These are phyloP conservation scores for Halcyon smyrnensis DNA, from an alignment of 2,797 vertebrate genomes.

Conservation along the genomic window DNA sequence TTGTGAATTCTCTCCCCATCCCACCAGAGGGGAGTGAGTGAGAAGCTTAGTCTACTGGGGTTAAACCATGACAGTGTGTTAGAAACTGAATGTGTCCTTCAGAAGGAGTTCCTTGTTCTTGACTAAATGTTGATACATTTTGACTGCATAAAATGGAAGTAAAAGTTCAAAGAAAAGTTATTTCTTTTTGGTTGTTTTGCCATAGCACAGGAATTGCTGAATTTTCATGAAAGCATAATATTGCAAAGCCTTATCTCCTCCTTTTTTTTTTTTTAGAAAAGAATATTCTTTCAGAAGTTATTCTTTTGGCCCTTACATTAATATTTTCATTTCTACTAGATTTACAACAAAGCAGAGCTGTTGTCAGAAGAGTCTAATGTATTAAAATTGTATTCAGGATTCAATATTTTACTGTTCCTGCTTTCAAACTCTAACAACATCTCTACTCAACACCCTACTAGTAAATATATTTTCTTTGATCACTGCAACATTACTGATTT, in stretches of 20 bases:
- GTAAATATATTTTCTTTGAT: constrained; percentile 70
- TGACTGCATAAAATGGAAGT: background rate
- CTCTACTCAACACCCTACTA: constrained; percentile 5
- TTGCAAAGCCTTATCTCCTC: background rate
- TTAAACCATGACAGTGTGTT: background rate
- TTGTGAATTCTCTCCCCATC: background rate
- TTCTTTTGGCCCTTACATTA: background rate
- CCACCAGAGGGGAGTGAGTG: too few relatives aligned
- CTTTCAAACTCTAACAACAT: constrained; percentile 33
- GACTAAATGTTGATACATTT: background rate
- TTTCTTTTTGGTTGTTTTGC: background rate
- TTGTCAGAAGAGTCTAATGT: constrained; percentile 38
- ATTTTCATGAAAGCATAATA: constrained; percentile 27
- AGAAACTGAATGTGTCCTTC: background rate
- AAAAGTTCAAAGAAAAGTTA: background rate
- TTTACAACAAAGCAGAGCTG: background rate
- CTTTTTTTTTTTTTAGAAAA: background rate
- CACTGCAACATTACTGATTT: constrained; percentile 40
- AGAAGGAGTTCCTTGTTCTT: background rate
- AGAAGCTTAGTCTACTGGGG: background rate
- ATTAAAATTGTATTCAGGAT: constrained; percentile 64
- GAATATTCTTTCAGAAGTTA: constrained; percentile 33
- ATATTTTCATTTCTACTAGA: constrained; percentile 42
- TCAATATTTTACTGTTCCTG: constrained; percentile 35
- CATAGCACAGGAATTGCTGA: background rate